Conservation (phyloP, 2,797 vertebrate species). For the Alectoris magna region DNA sequence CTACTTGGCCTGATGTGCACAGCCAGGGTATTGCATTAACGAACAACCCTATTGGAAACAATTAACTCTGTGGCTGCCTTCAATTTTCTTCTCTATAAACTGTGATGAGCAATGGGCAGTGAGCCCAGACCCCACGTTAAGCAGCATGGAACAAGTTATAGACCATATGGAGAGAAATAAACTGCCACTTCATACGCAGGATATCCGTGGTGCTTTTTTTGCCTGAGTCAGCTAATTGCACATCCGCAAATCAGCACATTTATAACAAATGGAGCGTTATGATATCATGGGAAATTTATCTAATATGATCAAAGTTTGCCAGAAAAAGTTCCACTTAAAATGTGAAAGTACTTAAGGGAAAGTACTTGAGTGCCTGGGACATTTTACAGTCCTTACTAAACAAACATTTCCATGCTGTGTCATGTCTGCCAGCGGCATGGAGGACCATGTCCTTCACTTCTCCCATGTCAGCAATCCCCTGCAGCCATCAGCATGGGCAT, state of each 20-base stretch:
- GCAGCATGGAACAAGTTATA: slow-evolving; percentile 62
- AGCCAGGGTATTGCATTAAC: slow-evolving; percentile 19
- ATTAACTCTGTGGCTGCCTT: slow-evolving; percentile 54
- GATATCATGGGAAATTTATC: slow-evolving; percentile 49
- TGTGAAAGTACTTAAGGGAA: slow-evolving; percentile 27
- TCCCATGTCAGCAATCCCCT: not conserved
- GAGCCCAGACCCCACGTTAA: slow-evolving; percentile 65
- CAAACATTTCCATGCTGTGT: slow-evolving; percentile 32
- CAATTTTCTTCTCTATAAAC: slow-evolving; percentile 54
- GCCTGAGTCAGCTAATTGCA: slow-evolving; percentile 59
- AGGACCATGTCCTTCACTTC: not conserved
- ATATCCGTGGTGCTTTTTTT: slow-evolving; percentile 42
- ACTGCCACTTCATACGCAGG: slow-evolving; percentile 58
- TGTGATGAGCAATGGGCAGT: slow-evolving; percentile 55
- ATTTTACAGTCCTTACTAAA: slow-evolving; percentile 52
- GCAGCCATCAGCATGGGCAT: not conserved
- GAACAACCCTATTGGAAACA: not conserved
- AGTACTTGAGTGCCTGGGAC: slow-evolving; percentile 30
- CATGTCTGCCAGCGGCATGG: not conserved
- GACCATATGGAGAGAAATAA: slow-evolving; percentile 71
- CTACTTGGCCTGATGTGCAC: slow-evolving; percentile 17
- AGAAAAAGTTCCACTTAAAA: slow-evolving; percentile 39
- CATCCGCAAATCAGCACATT: slow-evolving; percentile 62
- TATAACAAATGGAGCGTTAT: slow-evolving; percentile 20
- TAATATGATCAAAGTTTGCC: slow-evolving; percentile 46